These are phyloP conservation scores for Trigoniulus corallinus DNA, from an alignment of 1,140 invertebrate genomes.

Conservation along the genomic window DNA sequence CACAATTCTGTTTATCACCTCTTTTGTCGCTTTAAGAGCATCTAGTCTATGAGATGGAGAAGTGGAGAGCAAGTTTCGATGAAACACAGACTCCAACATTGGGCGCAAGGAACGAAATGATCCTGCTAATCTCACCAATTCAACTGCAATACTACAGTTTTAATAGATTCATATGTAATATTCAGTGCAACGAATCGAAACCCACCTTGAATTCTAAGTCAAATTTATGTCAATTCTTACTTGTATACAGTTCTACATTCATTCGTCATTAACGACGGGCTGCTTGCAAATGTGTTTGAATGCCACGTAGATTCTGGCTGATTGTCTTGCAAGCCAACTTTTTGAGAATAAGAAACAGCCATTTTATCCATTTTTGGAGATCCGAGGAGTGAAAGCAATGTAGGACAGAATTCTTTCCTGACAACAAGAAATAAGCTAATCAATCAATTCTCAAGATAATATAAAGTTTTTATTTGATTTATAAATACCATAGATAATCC, in stretches of 20 bases:
- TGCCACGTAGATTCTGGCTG: conserved; percentile 33
- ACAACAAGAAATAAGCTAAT: conserved; percentile 5
- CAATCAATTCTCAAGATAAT: neutral
- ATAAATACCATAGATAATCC: conserved; percentile 26
- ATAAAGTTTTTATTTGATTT: neutral
- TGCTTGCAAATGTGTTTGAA: too few relatives aligned
- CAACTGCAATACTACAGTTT: conserved; percentile 58
- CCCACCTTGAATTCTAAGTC: neutral
- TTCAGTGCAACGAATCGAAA: neutral
- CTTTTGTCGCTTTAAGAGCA: conserved; percentile 59
- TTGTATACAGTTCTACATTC: too few relatives aligned
- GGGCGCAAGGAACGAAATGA: conserved; percentile 63
- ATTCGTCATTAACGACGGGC: too few relatives aligned
- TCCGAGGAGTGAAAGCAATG: conserved; percentile 67
- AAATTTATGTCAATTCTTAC: neutral
- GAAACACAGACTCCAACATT: conserved; percentile 77
- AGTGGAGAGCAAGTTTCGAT: conserved; percentile 75
- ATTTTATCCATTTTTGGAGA: conserved; percentile 50
- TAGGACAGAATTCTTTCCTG: conserved; percentile 79
- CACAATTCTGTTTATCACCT: conserved; percentile 26
- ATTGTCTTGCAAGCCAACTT: conserved; percentile 12
- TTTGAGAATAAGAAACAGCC: conserved; percentile 27
- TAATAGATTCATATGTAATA: conserved; percentile 1
- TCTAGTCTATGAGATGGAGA: conserved; percentile 65
- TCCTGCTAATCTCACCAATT: conserved; percentile 69